Conservation (phyloP, 2,797 vertebrate species). For the Hirundo rustica region DNA sequence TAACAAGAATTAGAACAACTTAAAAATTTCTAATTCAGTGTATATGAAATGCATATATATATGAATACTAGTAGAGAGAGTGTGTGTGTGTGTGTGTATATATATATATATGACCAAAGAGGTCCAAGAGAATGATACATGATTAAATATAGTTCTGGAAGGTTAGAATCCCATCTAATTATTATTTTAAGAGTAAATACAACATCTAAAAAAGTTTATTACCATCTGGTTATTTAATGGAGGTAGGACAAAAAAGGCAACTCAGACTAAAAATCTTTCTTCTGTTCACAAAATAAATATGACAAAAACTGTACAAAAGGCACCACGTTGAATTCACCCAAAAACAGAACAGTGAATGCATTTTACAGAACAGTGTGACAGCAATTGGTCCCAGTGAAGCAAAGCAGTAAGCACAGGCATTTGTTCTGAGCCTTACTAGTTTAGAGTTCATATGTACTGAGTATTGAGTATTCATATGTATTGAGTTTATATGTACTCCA, state of each 20-base stretch:
- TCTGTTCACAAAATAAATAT: not conserved
- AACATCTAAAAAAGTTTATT: not conserved
- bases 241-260: not conserved
- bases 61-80: not conserved
- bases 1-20: not conserved
- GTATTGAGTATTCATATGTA: too few species aligned
- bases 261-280: not conserved
- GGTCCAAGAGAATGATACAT: not conserved
- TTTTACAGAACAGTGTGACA: not conserved
- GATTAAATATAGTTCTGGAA: not conserved
- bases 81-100: not conserved
- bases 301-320: not conserved
- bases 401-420: not conserved
- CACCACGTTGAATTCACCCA: not conserved
- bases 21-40: not conserved
- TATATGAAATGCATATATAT: not conserved
- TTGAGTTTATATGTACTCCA: not conserved
- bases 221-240: not conserved
- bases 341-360: not conserved
- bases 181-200: not conserved
- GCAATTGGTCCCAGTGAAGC: not conserved
- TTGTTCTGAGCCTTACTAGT: not conserved
- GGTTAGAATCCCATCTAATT: not conserved
- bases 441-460: not conserved
- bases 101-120: not conserved